Base-by-base conservation (phyloP, 2,888 invertebrate genomes). In the Stenodera caucasica region DNA sequence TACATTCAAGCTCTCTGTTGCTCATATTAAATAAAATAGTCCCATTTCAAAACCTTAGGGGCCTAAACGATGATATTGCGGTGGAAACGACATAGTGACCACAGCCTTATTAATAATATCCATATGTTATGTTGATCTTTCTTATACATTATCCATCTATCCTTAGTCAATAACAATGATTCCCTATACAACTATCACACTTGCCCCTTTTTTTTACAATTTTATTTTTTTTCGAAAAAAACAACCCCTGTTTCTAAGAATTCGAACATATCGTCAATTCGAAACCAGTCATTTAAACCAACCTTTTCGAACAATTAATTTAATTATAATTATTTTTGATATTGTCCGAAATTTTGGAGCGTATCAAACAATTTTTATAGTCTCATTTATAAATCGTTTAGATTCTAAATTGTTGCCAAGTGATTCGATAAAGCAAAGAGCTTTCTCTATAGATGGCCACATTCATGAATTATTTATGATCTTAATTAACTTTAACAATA, bases 241-340 rank as follows among this genome's bases (percentile, higher is more conserved):
- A 61, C 64, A 66, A 69, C 68, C 67, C 68, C 65, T 63, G n/a
- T 61, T 69, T 69, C 69, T 61, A 21, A 62, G 69, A 69, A 69
- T 65, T 65, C 58, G 45, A 64, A 61, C 57, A 45, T 12, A 45
- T 45, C 45, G 21, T 21, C 11, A 45, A 45, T 40, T 18, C 40
- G 7, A 9, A 45, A 45, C 66, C 65, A 67, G 67, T 64, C 66
- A 63, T 64, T n/a, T n/a, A n/a, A n/a, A n/a, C n/a, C n/a, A n/a
- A n/a, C n/a, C n/a, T n/a, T n/a, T n/a, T n/a, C n/a, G 6, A 1
- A 3, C 35, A 35, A 35, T 37, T 8, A 37, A 37, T 37, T 45
- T 45, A 23, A 45, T 45, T 45, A 45, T 45, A 23, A 23, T 45
- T 45, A 1, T 12, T 45, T 45, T 45, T 45, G 23, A 0, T 3